These are phyloP conservation scores for Rana temporaria DNA, from an alignment of 2,113 vertebrate species.

Conservation along the genomic window DNA sequence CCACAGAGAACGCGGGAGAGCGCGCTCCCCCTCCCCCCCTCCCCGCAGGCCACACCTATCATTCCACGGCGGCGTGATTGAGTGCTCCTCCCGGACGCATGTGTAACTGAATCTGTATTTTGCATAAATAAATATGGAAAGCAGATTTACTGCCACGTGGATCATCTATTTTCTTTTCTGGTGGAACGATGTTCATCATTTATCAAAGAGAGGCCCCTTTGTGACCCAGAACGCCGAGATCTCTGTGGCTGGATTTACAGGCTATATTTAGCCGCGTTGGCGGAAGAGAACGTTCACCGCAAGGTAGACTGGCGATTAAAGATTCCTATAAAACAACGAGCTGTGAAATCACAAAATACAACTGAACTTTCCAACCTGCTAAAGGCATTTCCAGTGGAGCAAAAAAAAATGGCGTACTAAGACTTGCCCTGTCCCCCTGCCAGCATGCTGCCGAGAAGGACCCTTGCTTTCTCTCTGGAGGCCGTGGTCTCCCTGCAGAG, in stretches of 20 bases:
- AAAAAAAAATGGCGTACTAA: too few relatives aligned
- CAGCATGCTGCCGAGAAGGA: too few relatives aligned
- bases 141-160: neutral
- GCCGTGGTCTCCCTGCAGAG: too few relatives aligned
- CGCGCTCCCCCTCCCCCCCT: neutral
- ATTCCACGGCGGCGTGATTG: constrained; percentile 34
- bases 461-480: too few relatives aligned
- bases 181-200: constrained; percentile 15
- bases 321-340: too few relatives aligned
- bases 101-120: constrained; percentile 42
- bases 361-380: too few relatives aligned
- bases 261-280: neutral
- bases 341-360: too few relatives aligned
- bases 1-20: constrained; percentile 8
- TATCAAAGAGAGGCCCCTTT: constrained; percentile 10
- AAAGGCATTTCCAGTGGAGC: too few relatives aligned
- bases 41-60: constrained; percentile 42
- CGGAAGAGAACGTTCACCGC: too few relatives aligned
- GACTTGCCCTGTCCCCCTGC: too few relatives aligned
- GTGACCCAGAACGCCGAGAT: neutral
- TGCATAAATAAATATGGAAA: constrained; percentile 54
- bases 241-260: neutral
- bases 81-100: neutral
- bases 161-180: constrained; percentile 11
- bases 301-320: too few relatives aligned